Base-by-base conservation (phyloP, 2,797 vertebrate genomes). In the Galaxias olidus region DNA sequence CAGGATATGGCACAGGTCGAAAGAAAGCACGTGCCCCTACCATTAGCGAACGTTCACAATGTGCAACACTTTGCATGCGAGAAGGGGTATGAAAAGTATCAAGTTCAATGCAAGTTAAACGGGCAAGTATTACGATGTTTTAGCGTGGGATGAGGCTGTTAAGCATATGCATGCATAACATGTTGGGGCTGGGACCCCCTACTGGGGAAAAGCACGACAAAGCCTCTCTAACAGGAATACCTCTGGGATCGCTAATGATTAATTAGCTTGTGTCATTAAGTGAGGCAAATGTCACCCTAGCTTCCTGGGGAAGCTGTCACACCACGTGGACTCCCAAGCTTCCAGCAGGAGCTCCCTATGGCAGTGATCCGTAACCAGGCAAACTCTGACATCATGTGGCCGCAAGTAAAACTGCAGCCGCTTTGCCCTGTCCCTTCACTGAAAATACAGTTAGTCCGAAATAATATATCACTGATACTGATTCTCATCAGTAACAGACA, bases 201-300 rank as follows among this genome's bases (percentile, higher is more conserved):
- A 93, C 94, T 94, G 95, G 69, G 94, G 87, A 77, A 86, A 94
- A 91, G 89, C 92, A 87, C 87, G 88, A 93, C 93, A 93, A 94
- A 94, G 93, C 93, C 90, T 93, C 94, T 94, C 93, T 93, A 93
- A 92, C 87, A 91, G 87, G 90, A 93, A 93, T 93, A 94, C 94
- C 94, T 97, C 93, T 91, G 94, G 94, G 94, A 96, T 94, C 91
- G 77, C 95, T 97, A 96, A 96, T 98, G 95, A 97, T 98, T 97
- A 96, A 98, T 98, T 97, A 98, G 95, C 88, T 93, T 90, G 92
- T 94, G 94, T 96, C 94, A 92, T 96, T 95, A 96, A 96, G 93
- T 94, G 95, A 96, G 94, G 93, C 94, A 96, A 96, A 97, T 96
- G 94, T 96, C 94, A 95, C 91, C 91, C 90, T 73, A 91, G 94